Evolutionary conservation across 2,113 vertebrate genomes (phyloP).

Genomic region (Otolemur garnettii): DNA sequence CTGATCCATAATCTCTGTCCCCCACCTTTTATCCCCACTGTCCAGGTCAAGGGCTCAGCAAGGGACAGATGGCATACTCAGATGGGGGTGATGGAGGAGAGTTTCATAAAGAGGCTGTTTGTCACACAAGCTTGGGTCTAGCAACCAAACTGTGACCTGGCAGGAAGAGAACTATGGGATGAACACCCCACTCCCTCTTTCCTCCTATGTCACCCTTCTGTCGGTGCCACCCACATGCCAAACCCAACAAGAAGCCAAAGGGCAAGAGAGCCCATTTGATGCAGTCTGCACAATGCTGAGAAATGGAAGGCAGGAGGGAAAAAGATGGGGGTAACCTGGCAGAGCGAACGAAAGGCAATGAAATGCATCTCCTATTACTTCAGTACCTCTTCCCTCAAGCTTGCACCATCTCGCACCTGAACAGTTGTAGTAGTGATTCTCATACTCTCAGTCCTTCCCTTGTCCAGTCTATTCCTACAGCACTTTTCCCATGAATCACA

Average conservation of each 20-base stretch:
- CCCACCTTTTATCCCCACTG: neutral
- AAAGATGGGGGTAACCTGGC: neutral
- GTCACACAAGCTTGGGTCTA: neutral
- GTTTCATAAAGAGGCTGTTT: neutral
- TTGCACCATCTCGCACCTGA: neutral
- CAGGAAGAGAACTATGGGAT: neutral
- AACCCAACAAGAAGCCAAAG: neutral
- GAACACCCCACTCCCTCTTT: neutral
- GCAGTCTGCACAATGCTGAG: neutral
- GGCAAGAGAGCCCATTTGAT: neutral
- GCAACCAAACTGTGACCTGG: neutral
- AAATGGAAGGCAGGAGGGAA: neutral
- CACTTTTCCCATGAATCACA: neutral
- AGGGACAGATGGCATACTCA: neutral
- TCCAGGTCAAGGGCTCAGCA: neutral
- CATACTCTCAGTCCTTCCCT: neutral
- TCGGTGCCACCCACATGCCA: neutral
- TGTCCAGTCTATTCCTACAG: neutral
- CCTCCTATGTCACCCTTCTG: neutral
- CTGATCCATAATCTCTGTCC: neutral
- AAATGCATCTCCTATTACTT: neutral
- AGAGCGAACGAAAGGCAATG: neutral
- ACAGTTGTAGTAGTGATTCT: neutral
- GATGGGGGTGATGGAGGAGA: neutral
- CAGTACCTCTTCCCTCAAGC: neutral